Percentiles rank a stretch among this genome's conserved stretches.
Conservation (phyloP, 2,888 invertebrate genomes). For the Cephus rjabovi region DNA sequence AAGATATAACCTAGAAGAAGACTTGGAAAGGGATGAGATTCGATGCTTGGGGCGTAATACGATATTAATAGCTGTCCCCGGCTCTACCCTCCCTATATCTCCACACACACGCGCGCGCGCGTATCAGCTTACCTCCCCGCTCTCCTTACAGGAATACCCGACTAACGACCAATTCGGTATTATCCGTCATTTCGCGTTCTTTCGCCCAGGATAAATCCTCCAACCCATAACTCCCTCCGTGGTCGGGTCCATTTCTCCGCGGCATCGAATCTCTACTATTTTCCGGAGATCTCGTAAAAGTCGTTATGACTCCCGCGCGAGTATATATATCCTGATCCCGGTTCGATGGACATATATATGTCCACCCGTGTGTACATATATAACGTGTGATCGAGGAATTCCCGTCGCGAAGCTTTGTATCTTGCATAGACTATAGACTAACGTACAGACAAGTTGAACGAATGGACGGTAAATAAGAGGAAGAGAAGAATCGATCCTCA, state of each 20-base stretch:
- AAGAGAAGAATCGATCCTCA: too few relatives aligned
- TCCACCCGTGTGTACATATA: not conserved
- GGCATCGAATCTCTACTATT: not conserved
- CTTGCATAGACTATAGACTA: too few relatives aligned
- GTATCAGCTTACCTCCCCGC: not conserved
- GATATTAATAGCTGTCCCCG: not conserved
- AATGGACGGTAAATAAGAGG: too few relatives aligned
- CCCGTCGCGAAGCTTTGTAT: too few relatives aligned
- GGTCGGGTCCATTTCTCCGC: not conserved
- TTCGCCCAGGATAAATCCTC: not conserved
- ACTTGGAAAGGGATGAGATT: not conserved
- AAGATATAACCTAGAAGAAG: not conserved
- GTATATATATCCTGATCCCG: not conserved
- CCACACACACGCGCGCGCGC: not conserved
- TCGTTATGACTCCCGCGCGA: not conserved
- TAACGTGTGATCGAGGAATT: not conserved
- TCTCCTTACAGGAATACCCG: not conserved
- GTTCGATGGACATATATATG: not conserved
- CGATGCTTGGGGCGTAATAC: not conserved
- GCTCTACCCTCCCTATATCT: not conserved
- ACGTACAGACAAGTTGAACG: too few relatives aligned
- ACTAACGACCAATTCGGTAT: not conserved
- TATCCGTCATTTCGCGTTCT: not conserved
- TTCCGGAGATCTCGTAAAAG: not conserved
- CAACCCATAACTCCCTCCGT: not conserved